Evolutionary conservation across 2,888 invertebrate genomes (phyloP).

Genomic region (Nephrotoma appendiculata): DNA sequence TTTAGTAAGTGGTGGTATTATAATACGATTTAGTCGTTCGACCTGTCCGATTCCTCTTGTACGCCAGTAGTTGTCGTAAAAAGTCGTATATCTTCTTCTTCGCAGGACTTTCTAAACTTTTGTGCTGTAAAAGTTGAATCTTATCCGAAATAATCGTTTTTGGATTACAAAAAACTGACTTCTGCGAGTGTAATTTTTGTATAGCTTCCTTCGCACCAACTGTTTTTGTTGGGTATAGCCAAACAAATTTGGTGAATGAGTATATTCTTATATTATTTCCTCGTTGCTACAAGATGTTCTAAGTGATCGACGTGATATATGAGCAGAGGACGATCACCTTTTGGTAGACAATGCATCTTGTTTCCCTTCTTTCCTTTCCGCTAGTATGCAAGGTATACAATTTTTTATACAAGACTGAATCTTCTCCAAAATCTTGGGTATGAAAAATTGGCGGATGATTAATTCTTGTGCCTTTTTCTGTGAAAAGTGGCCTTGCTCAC

Average conservation of each 20-base stretch:
- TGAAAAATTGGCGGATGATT: too few relatives aligned
- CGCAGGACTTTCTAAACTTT: slow-evolving; percentile 21
- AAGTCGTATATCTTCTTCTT: slow-evolving; percentile 20
- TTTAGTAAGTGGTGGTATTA: slow-evolving; percentile 22
- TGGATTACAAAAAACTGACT: slow-evolving; percentile 23
- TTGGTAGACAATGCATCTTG: slow-evolving; percentile 5
- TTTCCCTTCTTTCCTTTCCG: too few relatives aligned
- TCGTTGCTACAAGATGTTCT: slow-evolving; percentile 18
- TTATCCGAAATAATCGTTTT: slow-evolving; percentile 20
- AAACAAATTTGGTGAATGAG: neutral
- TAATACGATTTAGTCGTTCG: slow-evolving; percentile 16
- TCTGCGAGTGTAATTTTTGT: slow-evolving; percentile 17
- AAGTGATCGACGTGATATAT: slow-evolving; percentile 14
- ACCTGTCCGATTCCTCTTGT: slow-evolving; percentile 24
- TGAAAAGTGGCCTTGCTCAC: too few relatives aligned
- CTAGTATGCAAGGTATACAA: too few relatives aligned
- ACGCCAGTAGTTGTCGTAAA: slow-evolving; percentile 16
- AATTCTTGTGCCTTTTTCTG: too few relatives aligned
- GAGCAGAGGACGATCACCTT: slow-evolving; percentile 18
- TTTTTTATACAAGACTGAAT: too few relatives aligned
- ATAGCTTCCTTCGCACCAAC: slow-evolving; percentile 18
- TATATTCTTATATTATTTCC: slow-evolving; percentile 16
- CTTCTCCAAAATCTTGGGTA: too few relatives aligned
- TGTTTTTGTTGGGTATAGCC: slow-evolving; percentile 11
- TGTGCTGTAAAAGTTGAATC: slow-evolving; percentile 22